phyloP scores from a whole-genome alignment of 2,888 invertebrate genomes.

The Apodemia zela region DNA sequence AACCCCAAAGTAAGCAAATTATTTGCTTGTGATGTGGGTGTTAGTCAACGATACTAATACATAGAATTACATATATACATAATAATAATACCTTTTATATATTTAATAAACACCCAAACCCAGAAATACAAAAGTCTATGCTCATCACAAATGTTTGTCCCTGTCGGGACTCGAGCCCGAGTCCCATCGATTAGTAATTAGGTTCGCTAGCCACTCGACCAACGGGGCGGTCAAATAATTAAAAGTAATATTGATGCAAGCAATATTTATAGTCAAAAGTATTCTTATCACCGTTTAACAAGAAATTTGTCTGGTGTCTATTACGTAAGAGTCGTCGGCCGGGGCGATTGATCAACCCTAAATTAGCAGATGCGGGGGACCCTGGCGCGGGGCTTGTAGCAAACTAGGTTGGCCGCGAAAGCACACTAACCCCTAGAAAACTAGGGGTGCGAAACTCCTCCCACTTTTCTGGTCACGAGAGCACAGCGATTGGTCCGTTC shows the following conservation, averaged over 20 bases:
- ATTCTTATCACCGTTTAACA: conserved; percentile 27
- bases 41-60: too few species aligned
- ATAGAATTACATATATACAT: too few species aligned
- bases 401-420: conserved; percentile 81
- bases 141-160: too few species aligned
- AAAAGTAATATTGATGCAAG: background rate
- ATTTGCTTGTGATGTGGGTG: too few species aligned
- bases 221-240: too few species aligned
- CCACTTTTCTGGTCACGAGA: conserved; percentile 79
- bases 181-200: too few species aligned
- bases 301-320: conserved; percentile 51
- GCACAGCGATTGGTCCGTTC: conserved; percentile 76
- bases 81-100: too few species aligned
- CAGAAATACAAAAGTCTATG: too few species aligned
- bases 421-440: conserved; percentile 81
- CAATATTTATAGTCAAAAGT: background rate
- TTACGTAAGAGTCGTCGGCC: conserved; percentile 61
- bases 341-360: conserved; percentile 77
- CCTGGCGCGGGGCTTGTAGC: conserved; percentile 59
- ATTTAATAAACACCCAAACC: too few species aligned
- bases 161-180: too few species aligned
- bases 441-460: conserved; percentile 81
- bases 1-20: too few species aligned
- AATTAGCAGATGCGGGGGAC: conserved; percentile 67
- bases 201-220: too few species aligned